A percentile compares a stretch with the other conserved stretches of the same genome.
Evolutionary conservation across 1,140 invertebrate genomes (phyloP).

Genomic region (Leptonema lineaticorne): DNA sequence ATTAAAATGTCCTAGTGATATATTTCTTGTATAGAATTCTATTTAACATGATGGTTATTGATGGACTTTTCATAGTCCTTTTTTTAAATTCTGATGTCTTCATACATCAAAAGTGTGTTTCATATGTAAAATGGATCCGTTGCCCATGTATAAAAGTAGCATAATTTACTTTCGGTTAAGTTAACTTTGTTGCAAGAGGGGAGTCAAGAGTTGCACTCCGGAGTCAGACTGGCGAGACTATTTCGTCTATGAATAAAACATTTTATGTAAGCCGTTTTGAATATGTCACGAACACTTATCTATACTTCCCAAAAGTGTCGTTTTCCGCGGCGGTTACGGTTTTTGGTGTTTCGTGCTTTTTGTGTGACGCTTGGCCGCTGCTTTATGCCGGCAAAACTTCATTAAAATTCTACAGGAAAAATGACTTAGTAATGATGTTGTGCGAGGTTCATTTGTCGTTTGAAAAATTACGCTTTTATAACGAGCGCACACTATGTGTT

Average conservation of each 20-base stretch:
- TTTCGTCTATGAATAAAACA: conserved; percentile 9
- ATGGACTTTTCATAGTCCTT: neutral
- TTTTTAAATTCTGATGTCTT: neutral
- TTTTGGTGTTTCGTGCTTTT: too few relatives aligned
- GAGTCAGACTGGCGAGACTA: neutral
- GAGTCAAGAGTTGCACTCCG: neutral
- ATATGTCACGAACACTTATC: neutral
- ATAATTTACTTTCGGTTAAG: conserved; percentile 3
- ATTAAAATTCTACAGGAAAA: too few relatives aligned
- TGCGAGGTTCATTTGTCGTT: too few relatives aligned
- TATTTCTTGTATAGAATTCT: too few relatives aligned
- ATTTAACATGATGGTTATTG: too few relatives aligned
- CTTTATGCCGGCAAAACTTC: too few relatives aligned
- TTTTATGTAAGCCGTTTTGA: neutral
- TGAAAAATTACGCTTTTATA: too few relatives aligned
- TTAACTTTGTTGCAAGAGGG: conserved; percentile 6
- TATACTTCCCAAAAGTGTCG: neutral
- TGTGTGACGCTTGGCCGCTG: too few relatives aligned
- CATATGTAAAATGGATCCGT: neutral
- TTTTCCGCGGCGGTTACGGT: neutral
- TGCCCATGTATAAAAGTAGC: neutral
- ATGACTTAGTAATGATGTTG: too few relatives aligned
- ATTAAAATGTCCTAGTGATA: too few relatives aligned
- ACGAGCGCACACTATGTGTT: too few relatives aligned
- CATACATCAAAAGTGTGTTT: neutral